Conservation (phyloP, 2,888 invertebrate species). For the Ecdyonurus torrentis region DNA sequence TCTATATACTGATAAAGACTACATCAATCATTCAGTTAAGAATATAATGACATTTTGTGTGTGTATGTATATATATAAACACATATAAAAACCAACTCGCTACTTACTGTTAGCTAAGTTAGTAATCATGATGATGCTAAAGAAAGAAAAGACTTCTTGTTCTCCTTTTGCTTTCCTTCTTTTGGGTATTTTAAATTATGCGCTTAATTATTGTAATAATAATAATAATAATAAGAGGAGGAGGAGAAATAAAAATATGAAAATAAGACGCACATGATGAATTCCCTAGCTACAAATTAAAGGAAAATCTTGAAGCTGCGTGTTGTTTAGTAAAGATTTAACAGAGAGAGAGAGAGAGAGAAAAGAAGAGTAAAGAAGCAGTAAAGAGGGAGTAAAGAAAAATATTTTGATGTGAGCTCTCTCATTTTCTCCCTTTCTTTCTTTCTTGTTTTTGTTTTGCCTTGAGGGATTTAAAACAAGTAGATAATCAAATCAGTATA, state of each 20-base stretch:
- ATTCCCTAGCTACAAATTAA: background rate
- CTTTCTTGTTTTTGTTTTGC: background rate
- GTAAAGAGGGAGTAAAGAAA: background rate
- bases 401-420: no score
- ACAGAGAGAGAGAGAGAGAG: no score
- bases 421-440: background rate
- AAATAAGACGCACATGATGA: background rate
- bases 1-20: background rate
- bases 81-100: background rate
- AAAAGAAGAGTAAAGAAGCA: background rate
- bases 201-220: background rate
- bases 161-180: background rate
- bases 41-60: background rate
- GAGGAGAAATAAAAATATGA: no score
- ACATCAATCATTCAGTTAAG: background rate
- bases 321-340: background rate
- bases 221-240: no score
- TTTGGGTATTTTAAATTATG: background rate
- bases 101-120: no score
- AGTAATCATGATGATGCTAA: no score
- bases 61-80: background rate
- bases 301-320: background rate
- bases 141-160: no score
- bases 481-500: no score
- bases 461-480: background rate